Evolutionary conservation across 2,797 vertebrate genomes (phyloP).

Genomic region (Girardinus metallicus): DNA sequence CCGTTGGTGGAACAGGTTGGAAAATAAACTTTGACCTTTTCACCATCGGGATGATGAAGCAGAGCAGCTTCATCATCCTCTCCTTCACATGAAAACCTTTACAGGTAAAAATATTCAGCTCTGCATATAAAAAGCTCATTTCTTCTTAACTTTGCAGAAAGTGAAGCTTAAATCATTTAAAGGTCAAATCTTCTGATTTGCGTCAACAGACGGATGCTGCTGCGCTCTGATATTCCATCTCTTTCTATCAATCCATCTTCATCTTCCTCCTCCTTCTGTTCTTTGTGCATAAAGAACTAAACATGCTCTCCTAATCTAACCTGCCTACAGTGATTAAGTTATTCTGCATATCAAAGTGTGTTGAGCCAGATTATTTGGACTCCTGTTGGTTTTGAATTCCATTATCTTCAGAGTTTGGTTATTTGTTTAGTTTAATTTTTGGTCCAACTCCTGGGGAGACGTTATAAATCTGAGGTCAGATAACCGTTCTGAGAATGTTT

Average conservation of each 20-base stretch:
- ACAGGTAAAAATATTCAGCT: not conserved
- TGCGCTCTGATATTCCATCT: not conserved
- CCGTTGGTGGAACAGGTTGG: not conserved
- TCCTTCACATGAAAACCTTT: not conserved
- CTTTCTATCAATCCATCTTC: not conserved
- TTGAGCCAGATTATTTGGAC: too few relatives aligned
- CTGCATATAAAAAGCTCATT: not conserved
- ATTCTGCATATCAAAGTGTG: not conserved
- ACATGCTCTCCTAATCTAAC: not conserved
- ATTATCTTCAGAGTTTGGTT: not conserved
- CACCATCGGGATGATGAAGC: conserved; percentile 5
- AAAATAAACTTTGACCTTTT: not conserved
- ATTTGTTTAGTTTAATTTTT: not conserved
- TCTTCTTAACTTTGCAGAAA: not conserved
- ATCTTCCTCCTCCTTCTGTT: not conserved
- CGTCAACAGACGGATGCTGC: not conserved
- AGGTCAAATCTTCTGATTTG: not conserved
- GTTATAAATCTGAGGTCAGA: not conserved
- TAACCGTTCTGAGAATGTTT: not conserved
- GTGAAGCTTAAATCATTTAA: not conserved
- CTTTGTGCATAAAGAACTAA: conserved; percentile 7
- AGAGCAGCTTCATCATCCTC: not conserved
- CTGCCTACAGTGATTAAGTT: not conserved
- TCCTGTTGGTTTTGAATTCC: not conserved
- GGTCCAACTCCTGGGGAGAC: not conserved